phyloP scores from a whole-genome alignment of 2,888 invertebrate species.

The Drosophila seclusa region DNA sequence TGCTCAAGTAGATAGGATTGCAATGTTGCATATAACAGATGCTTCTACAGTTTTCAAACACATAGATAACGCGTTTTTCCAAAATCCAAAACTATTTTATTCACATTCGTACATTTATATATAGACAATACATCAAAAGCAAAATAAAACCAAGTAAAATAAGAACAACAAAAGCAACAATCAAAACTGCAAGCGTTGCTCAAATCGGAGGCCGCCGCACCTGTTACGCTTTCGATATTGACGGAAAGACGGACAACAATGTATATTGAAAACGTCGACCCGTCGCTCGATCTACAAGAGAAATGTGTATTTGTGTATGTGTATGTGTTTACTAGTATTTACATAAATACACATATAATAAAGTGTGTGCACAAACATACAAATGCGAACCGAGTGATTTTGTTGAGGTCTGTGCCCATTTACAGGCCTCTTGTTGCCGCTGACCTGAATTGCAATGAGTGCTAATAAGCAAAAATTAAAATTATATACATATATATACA shows the following conservation, averaged over 20 bases:
- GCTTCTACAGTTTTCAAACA: neutral
- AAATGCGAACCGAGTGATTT: constrained; percentile 25
- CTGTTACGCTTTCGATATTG: constrained; percentile 60
- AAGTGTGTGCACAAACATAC: neutral
- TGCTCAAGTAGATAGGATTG: neutral
- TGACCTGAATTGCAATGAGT: constrained; percentile 52
- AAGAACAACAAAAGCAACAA: constrained; percentile 27
- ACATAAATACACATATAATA: neutral
- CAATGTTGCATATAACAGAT: neutral
- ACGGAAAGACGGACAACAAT: constrained; percentile 14
- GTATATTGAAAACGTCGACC: constrained; percentile 34
- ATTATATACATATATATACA: constrained; percentile 6
- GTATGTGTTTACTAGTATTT: neutral
- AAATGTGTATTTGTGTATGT: neutral
- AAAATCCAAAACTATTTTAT: neutral
- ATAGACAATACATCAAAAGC: neutral
- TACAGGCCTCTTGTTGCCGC: constrained; percentile 48
- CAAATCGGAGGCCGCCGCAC: constrained; percentile 47
- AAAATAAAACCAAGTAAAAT: neutral
- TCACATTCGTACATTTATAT: neutral
- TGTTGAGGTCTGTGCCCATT: constrained; percentile 48
- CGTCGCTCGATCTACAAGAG: constrained; percentile 24
- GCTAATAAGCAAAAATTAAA: constrained; percentile 47
- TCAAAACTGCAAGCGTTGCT: constrained; percentile 36
- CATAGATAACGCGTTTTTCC: neutral